Conservation (phyloP, 2,888 invertebrate species). For the Ormyrus thymus region DNA sequence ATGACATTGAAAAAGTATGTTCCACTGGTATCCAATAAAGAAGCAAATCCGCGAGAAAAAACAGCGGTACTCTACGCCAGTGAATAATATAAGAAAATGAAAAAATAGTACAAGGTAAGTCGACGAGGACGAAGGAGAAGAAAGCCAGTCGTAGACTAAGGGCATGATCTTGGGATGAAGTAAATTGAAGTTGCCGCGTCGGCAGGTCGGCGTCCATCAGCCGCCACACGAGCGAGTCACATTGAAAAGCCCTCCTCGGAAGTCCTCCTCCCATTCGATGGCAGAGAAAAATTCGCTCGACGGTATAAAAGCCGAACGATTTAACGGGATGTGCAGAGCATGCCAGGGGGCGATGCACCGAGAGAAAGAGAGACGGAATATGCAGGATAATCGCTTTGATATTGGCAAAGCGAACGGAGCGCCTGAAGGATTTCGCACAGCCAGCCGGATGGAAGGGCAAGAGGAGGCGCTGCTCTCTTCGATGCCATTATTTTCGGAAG, state of each 20-base stretch:
- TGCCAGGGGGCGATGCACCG: neutral
- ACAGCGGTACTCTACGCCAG: neutral
- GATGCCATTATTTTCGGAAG: too few species aligned
- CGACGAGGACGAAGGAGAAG: neutral
- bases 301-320: constrained; percentile 1
- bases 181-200: constrained; percentile 44
- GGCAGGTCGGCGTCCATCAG: constrained; percentile 33
- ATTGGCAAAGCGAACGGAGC: neutral
- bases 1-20: neutral
- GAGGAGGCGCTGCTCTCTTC: too few species aligned
- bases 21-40: neutral
- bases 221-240: constrained; percentile 7
- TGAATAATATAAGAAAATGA: neutral
- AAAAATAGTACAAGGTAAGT: constrained; percentile 2
- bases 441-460: too few species aligned
- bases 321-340: neutral
- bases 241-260: constrained; percentile 11
- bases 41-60: constrained; percentile 16
- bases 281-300: constrained; percentile 39
- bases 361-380: neutral
- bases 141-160: neutral
- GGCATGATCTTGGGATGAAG: constrained; percentile 23
- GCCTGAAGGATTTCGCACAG: too few species aligned
- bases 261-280: constrained; percentile 1
- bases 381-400: constrained; percentile 41